These are phyloP conservation scores for Salmo trutta DNA, from an alignment of 2,797 vertebrate genomes.

Conservation along the genomic window DNA sequence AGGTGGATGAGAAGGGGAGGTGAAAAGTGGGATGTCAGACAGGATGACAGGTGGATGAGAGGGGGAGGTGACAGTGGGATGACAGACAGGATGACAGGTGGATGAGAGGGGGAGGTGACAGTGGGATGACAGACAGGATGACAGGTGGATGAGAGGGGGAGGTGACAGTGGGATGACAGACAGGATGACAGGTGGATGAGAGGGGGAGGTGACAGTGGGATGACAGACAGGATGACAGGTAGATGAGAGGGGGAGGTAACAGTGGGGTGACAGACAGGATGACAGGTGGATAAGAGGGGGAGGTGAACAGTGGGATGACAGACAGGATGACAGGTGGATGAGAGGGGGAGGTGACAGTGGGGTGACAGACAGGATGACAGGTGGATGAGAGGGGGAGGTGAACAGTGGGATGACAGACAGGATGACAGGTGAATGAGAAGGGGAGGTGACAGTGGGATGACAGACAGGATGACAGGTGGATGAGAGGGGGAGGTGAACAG, in stretches of 20 bases:
- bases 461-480: background rate
- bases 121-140: no score
- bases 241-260: background rate
- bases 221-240: background rate
- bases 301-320: background rate
- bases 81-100: no score
- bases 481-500: slow-evolving; percentile 7
- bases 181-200: no score
- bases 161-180: background rate
- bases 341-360: slow-evolving; percentile 3
- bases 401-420: background rate
- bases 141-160: slow-evolving; percentile 1
- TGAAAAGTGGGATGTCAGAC: background rate
- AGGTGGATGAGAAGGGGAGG: background rate
- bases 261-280: background rate
- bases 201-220: no score
- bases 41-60: background rate
- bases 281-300: background rate
- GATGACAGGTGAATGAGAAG: no score
- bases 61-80: slow-evolving; percentile 4
- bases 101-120: no score
- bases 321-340: no score
- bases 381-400: slow-evolving; percentile 11
- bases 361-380: background rate
- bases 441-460: no score